These are phyloP conservation scores for Tinea pellionella DNA, from an alignment of 2,888 invertebrate species.

Conservation along the genomic window DNA sequence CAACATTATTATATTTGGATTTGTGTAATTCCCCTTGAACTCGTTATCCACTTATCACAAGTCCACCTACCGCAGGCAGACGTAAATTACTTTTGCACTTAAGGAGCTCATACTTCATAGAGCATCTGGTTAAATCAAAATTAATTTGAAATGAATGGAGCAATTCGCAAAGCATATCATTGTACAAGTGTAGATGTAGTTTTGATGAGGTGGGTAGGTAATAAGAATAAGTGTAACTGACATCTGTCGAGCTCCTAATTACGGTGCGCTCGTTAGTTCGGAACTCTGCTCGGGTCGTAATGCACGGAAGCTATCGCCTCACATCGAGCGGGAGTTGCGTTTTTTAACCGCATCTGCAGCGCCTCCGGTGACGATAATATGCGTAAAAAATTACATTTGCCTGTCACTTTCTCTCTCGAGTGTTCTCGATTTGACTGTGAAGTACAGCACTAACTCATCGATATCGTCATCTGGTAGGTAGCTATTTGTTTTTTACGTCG, in stretches of 20 bases:
- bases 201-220: conserved; percentile 12
- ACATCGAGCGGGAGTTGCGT: conserved; percentile 40
- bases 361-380: conserved; percentile 37
- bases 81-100: not conserved
- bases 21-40: not conserved
- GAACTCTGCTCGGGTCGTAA: not conserved
- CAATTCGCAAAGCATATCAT: not conserved
- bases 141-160: not conserved
- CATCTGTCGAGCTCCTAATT: conserved; percentile 4
- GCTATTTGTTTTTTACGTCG: conserved; percentile 43
- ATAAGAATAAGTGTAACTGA: conserved; percentile 1
- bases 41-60: not conserved
- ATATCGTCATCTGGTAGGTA: conserved; percentile 43
- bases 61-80: not conserved
- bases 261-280: conserved; percentile 7
- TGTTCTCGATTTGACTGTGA: not conserved
- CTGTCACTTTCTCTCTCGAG: not conserved
- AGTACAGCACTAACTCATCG: not conserved
- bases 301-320: conserved; percentile 12
- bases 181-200: conserved; percentile 10
- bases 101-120: not conserved
- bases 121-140: conserved; percentile 3
- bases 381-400: not conserved
- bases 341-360: conserved; percentile 37
- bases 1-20: not conserved